A percentile compares a stretch with the other conserved stretches of the same genome.
Evolutionary conservation across 2,113 vertebrate species (phyloP).

Genomic region (Istiophorus platypterus): DNA sequence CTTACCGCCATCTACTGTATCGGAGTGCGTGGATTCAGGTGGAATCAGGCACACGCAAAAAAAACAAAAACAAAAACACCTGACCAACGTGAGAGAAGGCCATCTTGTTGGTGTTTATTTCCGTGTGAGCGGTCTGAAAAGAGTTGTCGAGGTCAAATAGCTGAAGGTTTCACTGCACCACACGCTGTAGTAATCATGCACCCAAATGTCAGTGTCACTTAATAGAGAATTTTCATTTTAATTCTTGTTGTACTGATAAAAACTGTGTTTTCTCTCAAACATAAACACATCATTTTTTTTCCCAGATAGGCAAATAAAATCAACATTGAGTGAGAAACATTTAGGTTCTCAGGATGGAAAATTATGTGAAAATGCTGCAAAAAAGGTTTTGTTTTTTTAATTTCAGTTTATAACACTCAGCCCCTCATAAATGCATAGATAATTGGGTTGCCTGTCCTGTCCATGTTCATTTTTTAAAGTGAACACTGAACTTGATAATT

Average conservation of each 20-base stretch:
- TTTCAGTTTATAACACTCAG: background rate
- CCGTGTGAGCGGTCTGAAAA: background rate
- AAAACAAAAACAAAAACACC: too few relatives aligned
- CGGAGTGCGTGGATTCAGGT: too few relatives aligned
- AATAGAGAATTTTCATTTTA: background rate
- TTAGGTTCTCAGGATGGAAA: background rate
- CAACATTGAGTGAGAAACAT: too few relatives aligned
- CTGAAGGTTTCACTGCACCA: background rate
- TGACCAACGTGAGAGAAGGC: too few relatives aligned
- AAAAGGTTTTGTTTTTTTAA: background rate
- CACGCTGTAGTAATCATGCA: background rate
- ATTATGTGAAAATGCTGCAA: background rate
- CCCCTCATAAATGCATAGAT: background rate
- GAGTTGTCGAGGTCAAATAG: background rate
- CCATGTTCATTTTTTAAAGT: conserved; percentile 10
- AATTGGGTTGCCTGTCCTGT: background rate
- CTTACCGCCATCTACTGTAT: too few relatives aligned
- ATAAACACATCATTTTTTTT: background rate
- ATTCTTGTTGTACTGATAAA: background rate
- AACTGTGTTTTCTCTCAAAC: background rate
- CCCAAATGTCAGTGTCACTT: background rate
- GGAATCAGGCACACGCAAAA: too few relatives aligned
- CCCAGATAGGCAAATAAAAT: background rate
- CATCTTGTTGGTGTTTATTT: background rate
- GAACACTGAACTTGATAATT: background rate